Base-by-base conservation (phyloP, 2,797 vertebrate species). In the Syngnathus rostellatus region DNA sequence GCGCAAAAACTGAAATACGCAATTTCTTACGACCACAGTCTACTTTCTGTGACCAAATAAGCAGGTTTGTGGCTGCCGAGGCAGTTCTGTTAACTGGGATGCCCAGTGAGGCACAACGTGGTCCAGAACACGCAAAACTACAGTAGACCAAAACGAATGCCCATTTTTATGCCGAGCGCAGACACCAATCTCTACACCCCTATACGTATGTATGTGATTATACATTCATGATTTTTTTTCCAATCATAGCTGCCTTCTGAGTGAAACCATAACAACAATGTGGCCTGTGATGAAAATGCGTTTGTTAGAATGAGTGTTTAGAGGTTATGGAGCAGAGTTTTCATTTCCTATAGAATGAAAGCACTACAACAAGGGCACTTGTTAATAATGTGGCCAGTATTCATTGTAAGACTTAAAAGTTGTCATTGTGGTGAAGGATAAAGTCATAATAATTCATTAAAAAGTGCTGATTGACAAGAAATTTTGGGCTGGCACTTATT, bases 331-430 rank as follows among this genome's bases (percentile, higher is more conserved):
- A 9, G 21, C 21, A 14, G 25, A 82, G 82, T 75, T 76, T 81
- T 83, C 91, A 91, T 92, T 92, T 92, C 88, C 91, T 91, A 86
- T 81, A 68, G 76, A 83, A 89, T 90, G 87, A 88, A 81, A 75
- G 88, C 83, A 76, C 80, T 87, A 91, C 89, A 91, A 87, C 85
- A 85, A 78, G 81, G 76, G 77, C 81, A 74, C 83, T 89, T 85
- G 85, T 91, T 92, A 91, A 90, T 91, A 89, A 91, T 90, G 89
- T 88, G 88, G 85, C 83, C 85, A 83, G 88, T 86, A 92, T 89
- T 45, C 16, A 25, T 45, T 86, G n/a, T 82, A 91, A 76, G 72
- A 72, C 82, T 78, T 90, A 88, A 90, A 91, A 87, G 87, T 90
- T 89, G 85, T 89, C 85, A 85, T 89, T 89, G 91, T 55, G 54